These are phyloP conservation scores for Progne subis DNA, from an alignment of 2,113 vertebrate genomes.

Conservation along the genomic window DNA sequence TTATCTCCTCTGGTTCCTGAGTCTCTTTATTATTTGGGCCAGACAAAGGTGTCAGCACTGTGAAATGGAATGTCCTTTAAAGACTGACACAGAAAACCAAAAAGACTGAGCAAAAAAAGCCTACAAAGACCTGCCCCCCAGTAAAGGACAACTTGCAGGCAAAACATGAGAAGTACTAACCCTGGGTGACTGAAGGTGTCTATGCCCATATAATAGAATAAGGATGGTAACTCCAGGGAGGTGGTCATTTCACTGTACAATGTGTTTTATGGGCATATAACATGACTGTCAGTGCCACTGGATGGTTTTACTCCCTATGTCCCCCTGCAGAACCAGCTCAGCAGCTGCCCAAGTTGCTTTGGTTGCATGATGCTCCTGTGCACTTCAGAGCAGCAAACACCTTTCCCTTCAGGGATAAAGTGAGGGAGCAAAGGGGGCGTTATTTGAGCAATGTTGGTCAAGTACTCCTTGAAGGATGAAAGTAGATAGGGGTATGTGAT, in stretches of 20 bases:
- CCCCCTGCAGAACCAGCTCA: background rate
- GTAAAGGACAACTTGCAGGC: background rate
- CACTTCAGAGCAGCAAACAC: background rate
- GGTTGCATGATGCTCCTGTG: background rate
- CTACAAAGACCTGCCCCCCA: background rate
- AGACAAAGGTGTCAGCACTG: background rate
- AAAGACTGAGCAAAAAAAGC: background rate
- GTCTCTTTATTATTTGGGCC: background rate
- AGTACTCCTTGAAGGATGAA: background rate
- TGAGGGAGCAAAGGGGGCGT: background rate
- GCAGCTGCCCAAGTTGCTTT: background rate
- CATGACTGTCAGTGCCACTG: rapidly evolving
- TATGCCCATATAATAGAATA: background rate
- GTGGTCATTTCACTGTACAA: background rate
- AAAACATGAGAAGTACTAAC: background rate
- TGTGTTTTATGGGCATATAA: background rate
- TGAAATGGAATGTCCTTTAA: background rate
- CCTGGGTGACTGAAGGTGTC: background rate
- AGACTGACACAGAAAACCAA: background rate
- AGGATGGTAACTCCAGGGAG: background rate
- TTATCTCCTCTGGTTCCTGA: background rate
- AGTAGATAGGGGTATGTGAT: background rate
- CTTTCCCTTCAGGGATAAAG: background rate
- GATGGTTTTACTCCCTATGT: background rate
- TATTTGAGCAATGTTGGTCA: background rate